Evolutionary conservation across 2,113 vertebrate genomes (phyloP).

Genomic region (Thamnophis sirtalis): DNA sequence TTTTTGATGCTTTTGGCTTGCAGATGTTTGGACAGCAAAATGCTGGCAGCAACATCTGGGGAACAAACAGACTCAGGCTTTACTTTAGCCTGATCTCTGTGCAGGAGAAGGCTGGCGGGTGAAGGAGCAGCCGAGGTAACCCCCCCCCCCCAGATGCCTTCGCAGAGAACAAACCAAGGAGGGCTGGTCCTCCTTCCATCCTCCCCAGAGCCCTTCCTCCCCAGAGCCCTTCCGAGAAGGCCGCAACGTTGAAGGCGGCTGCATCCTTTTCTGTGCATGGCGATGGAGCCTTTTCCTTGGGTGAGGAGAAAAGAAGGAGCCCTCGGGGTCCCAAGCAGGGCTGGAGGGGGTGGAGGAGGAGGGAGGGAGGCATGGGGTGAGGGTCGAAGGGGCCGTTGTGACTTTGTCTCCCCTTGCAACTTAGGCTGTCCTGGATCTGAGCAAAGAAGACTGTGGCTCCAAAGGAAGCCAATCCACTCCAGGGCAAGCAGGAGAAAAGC

Average conservation of each 20-base stretch:
- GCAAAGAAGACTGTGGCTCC: background rate
- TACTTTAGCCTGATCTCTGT: background rate
- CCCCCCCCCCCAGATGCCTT: background rate
- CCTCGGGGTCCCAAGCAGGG: background rate
- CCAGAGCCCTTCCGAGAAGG: background rate
- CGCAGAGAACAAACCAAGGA: background rate
- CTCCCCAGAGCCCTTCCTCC: background rate
- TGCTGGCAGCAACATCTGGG: background rate
- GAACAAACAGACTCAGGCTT: background rate
- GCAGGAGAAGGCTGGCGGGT: background rate
- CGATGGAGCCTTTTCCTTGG: background rate
- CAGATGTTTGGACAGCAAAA: background rate
- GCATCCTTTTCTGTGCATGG: background rate
- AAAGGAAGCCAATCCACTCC: background rate
- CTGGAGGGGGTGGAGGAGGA: background rate
- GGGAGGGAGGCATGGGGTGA: background rate
- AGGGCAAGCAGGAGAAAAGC: background rate
- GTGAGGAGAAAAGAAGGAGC: background rate
- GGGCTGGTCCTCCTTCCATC: background rate
- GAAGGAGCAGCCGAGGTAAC: background rate
- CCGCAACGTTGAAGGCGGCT: background rate
- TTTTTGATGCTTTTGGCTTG: background rate
- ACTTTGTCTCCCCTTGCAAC: background rate
- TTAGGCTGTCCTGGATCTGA: background rate
- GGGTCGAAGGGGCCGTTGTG: background rate